Percentiles rank a stretch among this genome's conserved stretches.
Evolutionary conservation across 2,113 vertebrate species (phyloP).

Genomic region (Ptilonorhynchus violaceus): DNA sequence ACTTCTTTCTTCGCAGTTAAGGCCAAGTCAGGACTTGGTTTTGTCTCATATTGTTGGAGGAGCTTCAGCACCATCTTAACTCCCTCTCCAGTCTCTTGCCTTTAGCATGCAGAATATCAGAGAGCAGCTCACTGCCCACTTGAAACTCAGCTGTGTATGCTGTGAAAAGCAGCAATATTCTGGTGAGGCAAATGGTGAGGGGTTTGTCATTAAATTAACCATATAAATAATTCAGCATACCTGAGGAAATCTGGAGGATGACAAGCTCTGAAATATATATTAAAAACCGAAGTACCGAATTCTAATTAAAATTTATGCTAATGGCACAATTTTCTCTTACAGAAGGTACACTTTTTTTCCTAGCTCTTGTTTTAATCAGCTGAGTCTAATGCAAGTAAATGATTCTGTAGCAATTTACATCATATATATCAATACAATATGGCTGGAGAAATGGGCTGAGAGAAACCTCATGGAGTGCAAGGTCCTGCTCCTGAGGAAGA

Average conservation of each 20-base stretch:
- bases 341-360: not conserved
- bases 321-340: not conserved
- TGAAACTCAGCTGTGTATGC: not conserved
- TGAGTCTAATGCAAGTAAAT: not conserved
- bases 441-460: not conserved
- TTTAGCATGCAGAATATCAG: not conserved
- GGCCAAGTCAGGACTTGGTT: constrained; percentile 49
- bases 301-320: constrained; percentile 38
- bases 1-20: constrained; percentile 39
- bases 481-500: not conserved
- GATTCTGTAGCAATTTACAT: not conserved
- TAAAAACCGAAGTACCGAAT: constrained; percentile 19
- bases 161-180: not conserved
- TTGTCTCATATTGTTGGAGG: constrained; percentile 36
- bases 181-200: not conserved
- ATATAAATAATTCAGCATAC: constrained; percentile 47
- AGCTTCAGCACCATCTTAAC: not conserved
- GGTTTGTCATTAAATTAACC: constrained; percentile 20
- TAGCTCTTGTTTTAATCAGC: not conserved
- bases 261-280: constrained; percentile 34
- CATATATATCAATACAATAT: rapidly evolving
- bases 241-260: constrained; percentile 10
- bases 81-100: not conserved
- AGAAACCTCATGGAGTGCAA: not conserved
- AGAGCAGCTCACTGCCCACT: not conserved